Percentiles rank a stretch among this genome's conserved stretches.
phyloP scores from a whole-genome alignment of 2,888 invertebrate species.

The Nymphalis polychloros region DNA sequence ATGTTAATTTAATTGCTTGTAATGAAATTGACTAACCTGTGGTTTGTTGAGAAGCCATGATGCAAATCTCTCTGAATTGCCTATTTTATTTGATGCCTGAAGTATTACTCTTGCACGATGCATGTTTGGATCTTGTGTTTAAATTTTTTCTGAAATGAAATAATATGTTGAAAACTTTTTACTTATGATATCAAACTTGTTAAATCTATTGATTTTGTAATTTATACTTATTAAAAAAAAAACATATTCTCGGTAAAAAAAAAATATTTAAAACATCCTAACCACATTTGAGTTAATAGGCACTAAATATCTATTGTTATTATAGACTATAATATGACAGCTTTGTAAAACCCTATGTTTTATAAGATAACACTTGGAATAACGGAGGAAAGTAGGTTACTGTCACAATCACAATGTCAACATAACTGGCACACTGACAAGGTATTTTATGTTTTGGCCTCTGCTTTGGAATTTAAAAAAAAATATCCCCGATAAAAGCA shows the following conservation, averaged over 20 bases:
- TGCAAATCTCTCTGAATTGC: conserved; percentile 87
- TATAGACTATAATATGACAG: not conserved
- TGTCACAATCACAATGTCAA: conserved; percentile 48
- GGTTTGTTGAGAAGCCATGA: conserved; percentile 88
- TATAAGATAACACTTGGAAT: conserved; percentile 35
- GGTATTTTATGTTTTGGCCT: conserved; percentile 30
- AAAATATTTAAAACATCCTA: no score
- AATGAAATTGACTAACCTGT: conserved; percentile 53
- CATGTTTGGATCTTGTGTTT: conserved; percentile 76
- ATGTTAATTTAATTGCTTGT: not conserved
- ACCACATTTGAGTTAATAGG: not conserved
- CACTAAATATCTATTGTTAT: not conserved
- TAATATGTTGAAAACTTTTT: not conserved
- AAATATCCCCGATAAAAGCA: not conserved
- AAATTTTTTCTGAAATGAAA: conserved; percentile 18
- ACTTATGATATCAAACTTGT: conserved; percentile 4
- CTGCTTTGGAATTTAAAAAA: conserved; percentile 14
- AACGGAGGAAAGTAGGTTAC: conserved; percentile 48
- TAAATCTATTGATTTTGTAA: no score
- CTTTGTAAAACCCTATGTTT: conserved; percentile 35
- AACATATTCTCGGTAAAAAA: no score
- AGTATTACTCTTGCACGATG: conserved; percentile 90
- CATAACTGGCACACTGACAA: conserved; percentile 48
- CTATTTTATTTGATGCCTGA: conserved; percentile 83
- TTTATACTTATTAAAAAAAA: no score